phyloP scores from a whole-genome alignment of 2,797 vertebrate species.

The Urocyon cinereoargenteus region DNA sequence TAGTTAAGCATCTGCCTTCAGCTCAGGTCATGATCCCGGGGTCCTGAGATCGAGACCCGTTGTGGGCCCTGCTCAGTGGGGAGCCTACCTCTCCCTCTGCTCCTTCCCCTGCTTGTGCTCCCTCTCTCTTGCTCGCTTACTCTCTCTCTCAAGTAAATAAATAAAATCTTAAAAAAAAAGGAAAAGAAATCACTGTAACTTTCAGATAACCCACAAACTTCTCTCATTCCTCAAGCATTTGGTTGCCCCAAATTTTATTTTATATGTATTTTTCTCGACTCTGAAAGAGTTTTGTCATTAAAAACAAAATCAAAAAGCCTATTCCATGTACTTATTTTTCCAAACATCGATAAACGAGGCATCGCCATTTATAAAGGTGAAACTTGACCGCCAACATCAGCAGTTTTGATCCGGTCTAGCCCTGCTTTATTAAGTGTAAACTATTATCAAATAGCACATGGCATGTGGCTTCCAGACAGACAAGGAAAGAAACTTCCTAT shows the following conservation, averaged over 20 bases:
- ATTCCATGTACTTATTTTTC: not conserved
- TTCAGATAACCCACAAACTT: not conserved
- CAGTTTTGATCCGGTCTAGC: rapidly evolving
- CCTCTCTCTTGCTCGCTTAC: too few species aligned
- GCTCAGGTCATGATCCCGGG: too few species aligned
- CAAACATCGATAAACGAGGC: not conserved
- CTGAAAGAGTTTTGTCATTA: not conserved
- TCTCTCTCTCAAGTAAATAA: too few species aligned
- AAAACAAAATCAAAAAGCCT: not conserved
- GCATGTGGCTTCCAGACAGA: not conserved
- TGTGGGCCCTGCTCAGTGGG: too few species aligned
- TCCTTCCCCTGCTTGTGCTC: too few species aligned
- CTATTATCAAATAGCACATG: rapidly evolving
- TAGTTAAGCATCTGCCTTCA: too few species aligned
- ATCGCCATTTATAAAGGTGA: rapidly evolving
- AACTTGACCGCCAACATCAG: not conserved
- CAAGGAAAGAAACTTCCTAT: not conserved
- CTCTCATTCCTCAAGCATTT: not conserved
- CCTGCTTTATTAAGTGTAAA: not conserved
- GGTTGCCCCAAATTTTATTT: not conserved
- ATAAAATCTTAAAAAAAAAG: too few species aligned
- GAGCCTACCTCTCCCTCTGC: too few species aligned
- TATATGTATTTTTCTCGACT: not conserved
- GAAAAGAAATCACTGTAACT: not conserved
- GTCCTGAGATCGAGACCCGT: too few species aligned